These are phyloP conservation scores for Luehdorfia chinensis DNA, from an alignment of 1,140 invertebrate species.

Conservation along the genomic window DNA sequence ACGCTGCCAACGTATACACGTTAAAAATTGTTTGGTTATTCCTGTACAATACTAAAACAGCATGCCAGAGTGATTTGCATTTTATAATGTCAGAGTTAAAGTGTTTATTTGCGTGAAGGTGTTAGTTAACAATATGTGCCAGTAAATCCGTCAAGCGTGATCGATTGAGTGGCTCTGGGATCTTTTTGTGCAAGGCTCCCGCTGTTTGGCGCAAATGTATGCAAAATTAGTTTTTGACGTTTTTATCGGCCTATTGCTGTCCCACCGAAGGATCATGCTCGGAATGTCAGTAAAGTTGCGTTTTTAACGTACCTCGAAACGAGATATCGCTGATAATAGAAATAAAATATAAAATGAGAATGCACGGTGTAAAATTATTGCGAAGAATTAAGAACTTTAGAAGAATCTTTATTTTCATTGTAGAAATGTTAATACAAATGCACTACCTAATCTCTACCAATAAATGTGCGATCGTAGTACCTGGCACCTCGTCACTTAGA, in stretches of 20 bases:
- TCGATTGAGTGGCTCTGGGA: conserved; percentile 17
- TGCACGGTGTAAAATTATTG: neutral
- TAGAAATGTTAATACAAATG: no score
- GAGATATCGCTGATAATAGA: conserved; percentile 14
- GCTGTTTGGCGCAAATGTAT: conserved; percentile 18
- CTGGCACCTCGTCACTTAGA: no score
- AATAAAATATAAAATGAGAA: conserved; percentile 15
- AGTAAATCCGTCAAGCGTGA: conserved; percentile 16
- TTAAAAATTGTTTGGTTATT: conserved; percentile 10
- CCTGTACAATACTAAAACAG: neutral
- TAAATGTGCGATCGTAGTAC: no score
- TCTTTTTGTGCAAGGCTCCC: conserved; percentile 12
- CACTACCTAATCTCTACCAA: no score
- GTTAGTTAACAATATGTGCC: conserved; percentile 5
- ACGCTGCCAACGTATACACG: conserved; percentile 6
- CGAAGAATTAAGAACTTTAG: no score
- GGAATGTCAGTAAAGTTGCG: conserved; percentile 14
- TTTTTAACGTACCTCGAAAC: conserved; percentile 13
- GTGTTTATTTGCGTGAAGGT: conserved; percentile 11
- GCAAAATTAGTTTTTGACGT: conserved; percentile 13
- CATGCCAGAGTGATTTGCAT: conserved; percentile 3
- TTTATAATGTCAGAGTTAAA: neutral
- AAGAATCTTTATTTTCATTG: no score
- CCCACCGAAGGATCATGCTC: conserved; percentile 3
- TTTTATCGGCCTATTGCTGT: conserved; percentile 18